These are phyloP conservation scores for Dolichomitus sp. DNA, from an alignment of 2,888 invertebrate genomes.

Conservation along the genomic window DNA sequence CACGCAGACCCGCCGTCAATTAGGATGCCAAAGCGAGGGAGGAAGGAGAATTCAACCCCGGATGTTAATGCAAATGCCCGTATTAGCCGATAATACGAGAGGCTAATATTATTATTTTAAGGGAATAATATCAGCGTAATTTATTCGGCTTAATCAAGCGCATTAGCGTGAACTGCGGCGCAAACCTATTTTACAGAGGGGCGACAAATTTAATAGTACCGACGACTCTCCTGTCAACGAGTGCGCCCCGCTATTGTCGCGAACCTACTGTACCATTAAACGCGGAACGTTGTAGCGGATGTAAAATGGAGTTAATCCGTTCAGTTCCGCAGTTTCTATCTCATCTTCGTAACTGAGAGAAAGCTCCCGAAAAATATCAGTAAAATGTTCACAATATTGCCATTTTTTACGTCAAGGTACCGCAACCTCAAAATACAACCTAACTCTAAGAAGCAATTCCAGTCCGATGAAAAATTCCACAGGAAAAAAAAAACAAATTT, in stretches of 20 bases:
- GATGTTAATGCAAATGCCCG: slow-evolving; percentile 76
- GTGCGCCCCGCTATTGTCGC: slow-evolving; percentile 44
- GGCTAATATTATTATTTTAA: slow-evolving; percentile 77
- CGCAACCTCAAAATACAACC: background rate
- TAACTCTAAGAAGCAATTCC: background rate
- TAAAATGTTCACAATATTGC: background rate
- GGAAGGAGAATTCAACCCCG: slow-evolving; percentile 20
- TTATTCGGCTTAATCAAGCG: slow-evolving; percentile 78
- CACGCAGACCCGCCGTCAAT: slow-evolving; percentile 55
- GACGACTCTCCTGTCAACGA: slow-evolving; percentile 40
- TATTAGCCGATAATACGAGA: slow-evolving; percentile 75
- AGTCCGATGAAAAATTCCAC: background rate
- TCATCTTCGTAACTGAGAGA: slow-evolving; percentile 28
- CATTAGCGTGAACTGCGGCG: slow-evolving; percentile 73
- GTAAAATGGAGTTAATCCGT: slow-evolving; percentile 46
- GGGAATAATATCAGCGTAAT: slow-evolving; percentile 77
- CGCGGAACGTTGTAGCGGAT: slow-evolving; percentile 24
- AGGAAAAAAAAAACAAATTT: background rate
- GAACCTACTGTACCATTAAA: slow-evolving; percentile 48
- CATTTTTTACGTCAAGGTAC: background rate
- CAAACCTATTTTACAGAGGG: slow-evolving; percentile 73
- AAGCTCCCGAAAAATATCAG: slow-evolving; percentile 7
- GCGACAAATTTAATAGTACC: slow-evolving; percentile 74
- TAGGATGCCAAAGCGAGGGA: slow-evolving; percentile 37
- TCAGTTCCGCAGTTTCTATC: slow-evolving; percentile 33